Conservation (phyloP, 2,888 invertebrate species). For the Torymus aiolomorphi region DNA sequence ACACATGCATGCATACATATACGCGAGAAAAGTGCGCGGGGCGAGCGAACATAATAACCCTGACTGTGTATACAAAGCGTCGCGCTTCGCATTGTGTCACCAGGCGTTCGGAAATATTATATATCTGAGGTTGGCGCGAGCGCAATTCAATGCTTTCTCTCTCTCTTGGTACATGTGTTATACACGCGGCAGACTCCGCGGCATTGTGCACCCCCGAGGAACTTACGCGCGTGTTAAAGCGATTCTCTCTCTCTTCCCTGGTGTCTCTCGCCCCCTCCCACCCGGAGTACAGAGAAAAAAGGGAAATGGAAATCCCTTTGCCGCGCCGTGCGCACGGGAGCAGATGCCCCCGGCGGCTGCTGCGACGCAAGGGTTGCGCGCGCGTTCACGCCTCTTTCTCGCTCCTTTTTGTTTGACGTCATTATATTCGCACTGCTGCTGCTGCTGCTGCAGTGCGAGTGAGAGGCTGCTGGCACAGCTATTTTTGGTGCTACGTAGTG, state of each 20-base stretch:
- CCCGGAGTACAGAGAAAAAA: constrained; percentile 21
- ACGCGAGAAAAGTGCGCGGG: constrained; percentile 39
- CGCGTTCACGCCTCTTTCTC: constrained; percentile 22
- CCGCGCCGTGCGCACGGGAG: constrained; percentile 7
- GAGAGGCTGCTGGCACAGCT: neutral
- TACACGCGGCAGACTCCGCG: no score
- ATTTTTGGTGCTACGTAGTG: neutral
- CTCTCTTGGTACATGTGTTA: neutral
- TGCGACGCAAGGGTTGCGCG: neutral
- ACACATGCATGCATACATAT: neutral
- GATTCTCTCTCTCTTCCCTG: constrained; percentile 62
- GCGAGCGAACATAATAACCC: constrained; percentile 55
- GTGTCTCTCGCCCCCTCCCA: no score
- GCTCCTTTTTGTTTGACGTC: constrained; percentile 67
- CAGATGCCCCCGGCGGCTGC: constrained; percentile 48
- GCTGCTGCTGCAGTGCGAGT: constrained; percentile 2
- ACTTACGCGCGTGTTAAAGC: constrained; percentile 66
- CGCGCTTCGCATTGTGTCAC: constrained; percentile 65
- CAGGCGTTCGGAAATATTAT: constrained; percentile 64
- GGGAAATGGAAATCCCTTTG: constrained; percentile 54
- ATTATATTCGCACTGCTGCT: constrained; percentile 66
- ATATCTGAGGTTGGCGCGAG: constrained; percentile 47
- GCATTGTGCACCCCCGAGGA: constrained; percentile 48
- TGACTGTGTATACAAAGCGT: constrained; percentile 56
- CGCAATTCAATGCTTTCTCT: constrained; percentile 28